Evolutionary conservation across 1,140 invertebrate species (phyloP).

Genomic region (Ylistrum balloti): DNA sequence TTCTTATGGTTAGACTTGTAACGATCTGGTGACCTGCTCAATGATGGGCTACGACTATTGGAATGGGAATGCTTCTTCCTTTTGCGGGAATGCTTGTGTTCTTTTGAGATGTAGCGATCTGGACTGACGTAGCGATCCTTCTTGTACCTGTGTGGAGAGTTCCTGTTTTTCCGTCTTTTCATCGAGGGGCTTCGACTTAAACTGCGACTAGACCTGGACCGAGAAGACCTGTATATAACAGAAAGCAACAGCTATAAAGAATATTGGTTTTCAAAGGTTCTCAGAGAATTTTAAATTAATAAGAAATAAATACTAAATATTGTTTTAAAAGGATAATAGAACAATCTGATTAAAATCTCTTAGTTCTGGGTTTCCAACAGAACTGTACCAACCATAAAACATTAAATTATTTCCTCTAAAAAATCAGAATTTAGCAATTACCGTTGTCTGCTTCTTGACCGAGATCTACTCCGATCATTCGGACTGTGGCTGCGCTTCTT

Average conservation of each 20-base stretch:
- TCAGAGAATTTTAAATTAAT: no score
- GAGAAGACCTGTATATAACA: slow-evolving; percentile 50
- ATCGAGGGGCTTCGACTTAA: slow-evolving; percentile 66
- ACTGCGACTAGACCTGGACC: slow-evolving; percentile 65
- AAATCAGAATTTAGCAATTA: slow-evolving; percentile 1
- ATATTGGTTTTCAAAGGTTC: no score
- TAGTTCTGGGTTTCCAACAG: no score
- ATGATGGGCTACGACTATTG: slow-evolving; percentile 65
- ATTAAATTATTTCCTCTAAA: no score
- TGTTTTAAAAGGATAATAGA: no score
- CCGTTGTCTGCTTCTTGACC: slow-evolving; percentile 52
- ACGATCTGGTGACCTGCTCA: slow-evolving; percentile 67
- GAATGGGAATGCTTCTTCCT: slow-evolving; percentile 61
- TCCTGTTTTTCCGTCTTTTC: slow-evolving; percentile 62
- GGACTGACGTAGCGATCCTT: slow-evolving; percentile 67
- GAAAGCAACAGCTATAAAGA: no score
- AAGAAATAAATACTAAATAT: no score
- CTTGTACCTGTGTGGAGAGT: slow-evolving; percentile 63
- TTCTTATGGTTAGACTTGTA: slow-evolving; percentile 70
- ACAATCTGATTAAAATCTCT: no score
- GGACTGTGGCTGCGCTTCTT: slow-evolving; percentile 45
- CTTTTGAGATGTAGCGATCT: slow-evolving; percentile 59
- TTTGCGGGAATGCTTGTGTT: slow-evolving; percentile 67
- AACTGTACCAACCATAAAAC: no score
- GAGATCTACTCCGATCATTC: slow-evolving; percentile 51